Evolutionary conservation across 2,888 invertebrate species (phyloP).

Genomic region (Yponomeuta plumbellus): DNA sequence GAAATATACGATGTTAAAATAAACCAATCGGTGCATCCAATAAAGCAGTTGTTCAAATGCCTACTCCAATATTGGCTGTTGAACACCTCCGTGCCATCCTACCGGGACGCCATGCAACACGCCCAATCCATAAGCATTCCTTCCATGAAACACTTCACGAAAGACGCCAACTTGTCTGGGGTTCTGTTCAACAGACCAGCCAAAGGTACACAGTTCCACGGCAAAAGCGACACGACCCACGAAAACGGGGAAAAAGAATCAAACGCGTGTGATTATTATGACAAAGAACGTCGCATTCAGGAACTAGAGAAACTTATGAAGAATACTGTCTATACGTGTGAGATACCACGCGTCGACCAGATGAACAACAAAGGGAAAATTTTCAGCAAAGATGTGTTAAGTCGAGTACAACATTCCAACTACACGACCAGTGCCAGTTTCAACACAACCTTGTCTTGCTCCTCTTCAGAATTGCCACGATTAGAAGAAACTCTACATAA

Average conservation of each 20-base stretch:
- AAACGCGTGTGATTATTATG: conserved; percentile 35
- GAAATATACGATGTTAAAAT: conserved; percentile 47
- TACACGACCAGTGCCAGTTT: background rate
- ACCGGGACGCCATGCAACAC: conserved; percentile 35
- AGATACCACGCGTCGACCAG: conserved; percentile 27
- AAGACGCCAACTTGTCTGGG: conserved; percentile 48
- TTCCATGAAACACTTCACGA: conserved; percentile 44
- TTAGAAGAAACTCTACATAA: background rate
- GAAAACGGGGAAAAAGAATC: too few species aligned
- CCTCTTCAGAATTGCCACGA: background rate
- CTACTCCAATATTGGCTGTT: conserved; percentile 55
- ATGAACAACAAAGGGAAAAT: background rate
- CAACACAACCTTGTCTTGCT: background rate
- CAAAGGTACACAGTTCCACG: conserved; percentile 4
- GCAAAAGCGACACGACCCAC: background rate
- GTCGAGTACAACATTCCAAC: background rate
- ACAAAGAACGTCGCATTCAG: conserved; percentile 53
- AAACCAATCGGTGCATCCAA: conserved; percentile 39
- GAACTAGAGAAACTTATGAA: conserved; percentile 55
- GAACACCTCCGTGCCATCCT: conserved; percentile 35
- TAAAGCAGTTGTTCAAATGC: conserved; percentile 49
- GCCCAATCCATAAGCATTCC: conserved; percentile 41
- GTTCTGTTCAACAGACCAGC: conserved; percentile 16
- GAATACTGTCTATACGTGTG: conserved; percentile 56
- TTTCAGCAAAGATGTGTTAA: background rate